phyloP scores from a whole-genome alignment of 2,113 vertebrate species.

The Falco punctatus region DNA sequence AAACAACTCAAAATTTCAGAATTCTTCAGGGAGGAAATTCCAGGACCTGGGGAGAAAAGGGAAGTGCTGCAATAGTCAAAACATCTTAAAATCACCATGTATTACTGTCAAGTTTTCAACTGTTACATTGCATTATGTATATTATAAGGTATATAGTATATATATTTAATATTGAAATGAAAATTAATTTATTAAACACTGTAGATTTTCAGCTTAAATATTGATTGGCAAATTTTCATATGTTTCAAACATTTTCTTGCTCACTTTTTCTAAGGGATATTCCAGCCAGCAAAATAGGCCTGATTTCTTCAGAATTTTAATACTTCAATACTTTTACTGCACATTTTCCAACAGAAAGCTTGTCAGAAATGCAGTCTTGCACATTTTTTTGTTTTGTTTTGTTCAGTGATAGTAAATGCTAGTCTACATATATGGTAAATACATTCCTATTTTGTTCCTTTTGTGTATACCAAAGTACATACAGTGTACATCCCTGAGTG shows the following conservation, averaged over 20 bases:
- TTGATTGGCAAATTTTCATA: background rate
- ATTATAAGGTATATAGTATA: background rate
- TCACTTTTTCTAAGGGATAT: background rate
- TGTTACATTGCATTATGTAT: background rate
- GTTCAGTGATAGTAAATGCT: background rate
- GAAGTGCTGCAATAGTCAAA: background rate
- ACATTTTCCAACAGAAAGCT: background rate
- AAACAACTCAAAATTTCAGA: background rate
- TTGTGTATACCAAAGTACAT: background rate
- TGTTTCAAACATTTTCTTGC: background rate
- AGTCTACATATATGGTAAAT: background rate
- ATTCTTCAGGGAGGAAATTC: background rate
- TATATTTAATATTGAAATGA: background rate
- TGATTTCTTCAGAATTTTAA: background rate
- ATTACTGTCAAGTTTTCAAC: background rate
- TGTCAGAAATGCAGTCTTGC: background rate
- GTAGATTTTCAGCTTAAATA: background rate
- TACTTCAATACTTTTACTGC: background rate
- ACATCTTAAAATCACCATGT: background rate
- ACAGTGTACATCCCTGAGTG: background rate
- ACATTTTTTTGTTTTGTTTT: background rate
- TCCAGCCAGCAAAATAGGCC: background rate
- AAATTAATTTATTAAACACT: background rate
- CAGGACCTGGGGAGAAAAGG: background rate
- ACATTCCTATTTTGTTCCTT: background rate